Evolutionary conservation across 2,113 vertebrate genomes (phyloP).

Genomic region (Paedocypris sp.): DNA sequence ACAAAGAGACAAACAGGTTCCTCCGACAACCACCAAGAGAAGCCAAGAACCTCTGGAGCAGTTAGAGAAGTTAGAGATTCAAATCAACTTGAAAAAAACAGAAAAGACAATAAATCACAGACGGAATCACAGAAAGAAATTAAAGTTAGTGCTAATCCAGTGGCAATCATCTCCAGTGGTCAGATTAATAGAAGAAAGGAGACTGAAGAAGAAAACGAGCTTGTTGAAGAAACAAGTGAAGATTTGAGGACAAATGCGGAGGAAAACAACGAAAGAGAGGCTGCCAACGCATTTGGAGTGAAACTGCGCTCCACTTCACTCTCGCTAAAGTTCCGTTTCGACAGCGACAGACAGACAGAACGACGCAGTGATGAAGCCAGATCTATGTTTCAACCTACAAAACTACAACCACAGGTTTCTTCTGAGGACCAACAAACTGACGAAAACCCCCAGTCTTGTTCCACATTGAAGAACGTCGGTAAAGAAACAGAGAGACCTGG

Average conservation of each 20-base stretch:
- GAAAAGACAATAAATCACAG: background rate
- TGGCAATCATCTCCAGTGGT: conserved; percentile 18
- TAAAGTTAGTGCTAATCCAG: background rate
- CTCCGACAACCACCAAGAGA: conserved; percentile 51
- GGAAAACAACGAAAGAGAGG: conserved; percentile 38
- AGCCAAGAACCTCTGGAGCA: conserved; percentile 52
- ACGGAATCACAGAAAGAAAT: background rate
- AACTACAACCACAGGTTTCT: too few relatives aligned
- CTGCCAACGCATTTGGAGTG: conserved; percentile 67
- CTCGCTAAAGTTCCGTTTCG: conserved; percentile 57
- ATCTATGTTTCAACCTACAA: conserved; percentile 41
- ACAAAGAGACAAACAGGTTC: conserved; percentile 54
- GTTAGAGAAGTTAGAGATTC: conserved; percentile 49
- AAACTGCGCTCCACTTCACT: conserved; percentile 80
- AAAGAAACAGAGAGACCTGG: conserved; percentile 40
- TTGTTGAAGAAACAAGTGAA: conserved; percentile 24
- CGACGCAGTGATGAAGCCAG: conserved; percentile 55
- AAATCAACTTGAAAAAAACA: conserved; percentile 1
- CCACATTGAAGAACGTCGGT: conserved; percentile 43
- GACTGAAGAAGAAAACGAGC: conserved; percentile 28
- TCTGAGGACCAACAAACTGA: conserved; percentile 30
- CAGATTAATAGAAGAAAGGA: conserved; percentile 22
- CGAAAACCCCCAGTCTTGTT: too few relatives aligned
- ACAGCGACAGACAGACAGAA: conserved; percentile 52
- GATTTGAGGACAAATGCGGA: conserved; percentile 21